A percentile compares a stretch with the other conserved stretches of the same genome.
phyloP scores from a whole-genome alignment of 2,888 invertebrate genomes.

The Tenodera sinensis region DNA sequence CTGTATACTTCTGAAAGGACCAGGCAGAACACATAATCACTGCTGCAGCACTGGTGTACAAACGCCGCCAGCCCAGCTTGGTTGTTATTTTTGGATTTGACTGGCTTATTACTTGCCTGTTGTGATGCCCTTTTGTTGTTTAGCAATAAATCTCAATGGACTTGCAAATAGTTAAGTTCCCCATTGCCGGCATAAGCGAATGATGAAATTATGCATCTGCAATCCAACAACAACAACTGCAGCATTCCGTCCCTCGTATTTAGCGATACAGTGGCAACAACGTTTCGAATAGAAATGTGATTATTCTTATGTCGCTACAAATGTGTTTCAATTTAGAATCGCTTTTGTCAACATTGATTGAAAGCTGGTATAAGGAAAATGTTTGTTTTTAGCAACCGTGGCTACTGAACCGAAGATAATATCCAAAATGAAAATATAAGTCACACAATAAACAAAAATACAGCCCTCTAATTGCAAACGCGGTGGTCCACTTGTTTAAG shows the following conservation, averaged over 20 bases:
- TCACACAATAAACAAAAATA: not conserved
- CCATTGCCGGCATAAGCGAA: not conserved
- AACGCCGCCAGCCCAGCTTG: too few relatives aligned
- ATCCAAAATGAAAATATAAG: not conserved
- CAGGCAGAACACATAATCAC: not conserved
- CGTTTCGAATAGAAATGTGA: not conserved
- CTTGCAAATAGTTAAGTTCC: not conserved
- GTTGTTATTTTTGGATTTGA: not conserved
- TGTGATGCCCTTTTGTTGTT: not conserved
- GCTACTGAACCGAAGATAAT: not conserved
- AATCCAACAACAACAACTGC: not conserved
- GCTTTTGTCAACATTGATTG: not conserved
- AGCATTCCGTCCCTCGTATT: not conserved
- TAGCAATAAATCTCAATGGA: not conserved
- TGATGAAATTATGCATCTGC: not conserved
- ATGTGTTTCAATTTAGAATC: not conserved
- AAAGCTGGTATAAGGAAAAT: not conserved
- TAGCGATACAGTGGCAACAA: not conserved
- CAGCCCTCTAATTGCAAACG: not conserved
- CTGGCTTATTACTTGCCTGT: not conserved
- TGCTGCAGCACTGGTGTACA: too few relatives aligned
- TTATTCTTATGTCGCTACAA: not conserved
- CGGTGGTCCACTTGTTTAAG: not conserved
- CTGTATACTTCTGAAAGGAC: not conserved
- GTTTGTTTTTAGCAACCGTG: not conserved